phyloP scores from a whole-genome alignment of 2,113 vertebrate species.

The Platysternon megacephalum region DNA sequence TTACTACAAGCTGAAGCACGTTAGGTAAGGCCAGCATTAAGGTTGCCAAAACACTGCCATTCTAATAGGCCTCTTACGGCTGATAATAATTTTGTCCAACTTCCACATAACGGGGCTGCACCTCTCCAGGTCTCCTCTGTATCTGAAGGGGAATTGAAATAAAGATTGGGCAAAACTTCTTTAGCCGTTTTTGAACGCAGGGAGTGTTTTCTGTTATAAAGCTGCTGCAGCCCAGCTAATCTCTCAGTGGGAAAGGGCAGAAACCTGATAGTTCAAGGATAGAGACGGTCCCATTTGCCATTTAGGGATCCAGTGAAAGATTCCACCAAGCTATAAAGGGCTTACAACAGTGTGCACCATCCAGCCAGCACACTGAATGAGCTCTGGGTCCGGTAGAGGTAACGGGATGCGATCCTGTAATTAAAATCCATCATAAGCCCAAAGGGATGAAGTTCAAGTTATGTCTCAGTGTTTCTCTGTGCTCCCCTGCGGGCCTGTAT shows the following conservation, averaged over 20 bases:
- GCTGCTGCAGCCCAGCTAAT: background rate
- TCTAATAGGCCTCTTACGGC: background rate
- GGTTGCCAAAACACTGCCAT: background rate
- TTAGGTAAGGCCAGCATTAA: background rate
- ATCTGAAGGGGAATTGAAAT: background rate
- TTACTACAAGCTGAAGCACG: accelerated
- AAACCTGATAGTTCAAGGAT: background rate
- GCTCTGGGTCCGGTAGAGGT: background rate
- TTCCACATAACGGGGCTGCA: background rate
- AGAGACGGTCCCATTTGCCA: background rate
- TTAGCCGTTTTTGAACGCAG: background rate
- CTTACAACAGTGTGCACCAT: background rate
- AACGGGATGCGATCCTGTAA: background rate
- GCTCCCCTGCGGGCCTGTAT: background rate
- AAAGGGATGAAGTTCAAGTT: background rate
- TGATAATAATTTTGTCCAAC: background rate
- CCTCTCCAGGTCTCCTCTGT: background rate
- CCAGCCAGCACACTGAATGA: background rate
- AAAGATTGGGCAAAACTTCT: background rate
- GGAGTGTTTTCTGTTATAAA: background rate
- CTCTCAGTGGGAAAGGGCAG: background rate
- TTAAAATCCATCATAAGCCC: background rate
- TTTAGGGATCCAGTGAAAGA: background rate
- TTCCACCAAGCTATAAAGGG: background rate
- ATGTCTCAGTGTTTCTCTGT: background rate